Evolutionary conservation across 2,797 vertebrate species (phyloP).

Genomic region (Pempheris klunzingeri): DNA sequence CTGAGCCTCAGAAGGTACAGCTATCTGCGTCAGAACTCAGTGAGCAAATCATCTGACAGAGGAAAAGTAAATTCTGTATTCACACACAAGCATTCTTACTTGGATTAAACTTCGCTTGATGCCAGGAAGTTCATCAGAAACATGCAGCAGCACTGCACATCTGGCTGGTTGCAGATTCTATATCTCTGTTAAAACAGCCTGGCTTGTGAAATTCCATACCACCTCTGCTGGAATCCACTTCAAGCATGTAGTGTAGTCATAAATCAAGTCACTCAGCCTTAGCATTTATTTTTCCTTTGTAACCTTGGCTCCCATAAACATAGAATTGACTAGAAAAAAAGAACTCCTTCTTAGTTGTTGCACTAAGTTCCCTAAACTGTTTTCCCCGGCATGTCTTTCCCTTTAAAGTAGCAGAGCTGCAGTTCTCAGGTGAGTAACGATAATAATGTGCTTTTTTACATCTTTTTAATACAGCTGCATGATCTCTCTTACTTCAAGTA

Average conservation of each 20-base stretch:
- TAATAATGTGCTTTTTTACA: neutral
- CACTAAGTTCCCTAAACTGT: conserved; percentile 10
- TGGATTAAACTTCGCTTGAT: neutral
- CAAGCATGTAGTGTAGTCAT: conserved; percentile 36
- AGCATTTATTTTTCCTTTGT: conserved; percentile 53
- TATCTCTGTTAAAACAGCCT: conserved; percentile 6
- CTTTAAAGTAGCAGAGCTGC: neutral
- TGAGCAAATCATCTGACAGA: neutral
- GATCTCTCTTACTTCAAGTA: neutral
- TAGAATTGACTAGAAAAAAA: conserved; percentile 8
- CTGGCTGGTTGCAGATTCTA: conserved; percentile 38
- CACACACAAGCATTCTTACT: neutral
- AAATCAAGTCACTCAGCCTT: conserved; percentile 51
- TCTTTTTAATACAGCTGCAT: neutral
- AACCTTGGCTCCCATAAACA: conserved; percentile 36
- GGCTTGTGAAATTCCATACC: conserved; percentile 43
- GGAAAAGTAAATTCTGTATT: neutral
- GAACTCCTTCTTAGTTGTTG: neutral
- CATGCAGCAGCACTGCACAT: conserved; percentile 38
- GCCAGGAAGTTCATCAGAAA: conserved; percentile 25
- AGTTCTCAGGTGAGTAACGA: neutral
- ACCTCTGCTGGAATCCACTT: conserved; percentile 42
- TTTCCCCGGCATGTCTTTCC: conserved; percentile 1
- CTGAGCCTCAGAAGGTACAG: conserved; percentile 61
- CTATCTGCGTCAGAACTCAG: neutral